These are phyloP conservation scores for Oncorhynchus keta DNA, from an alignment of 2,113 vertebrate genomes.

Conservation along the genomic window DNA sequence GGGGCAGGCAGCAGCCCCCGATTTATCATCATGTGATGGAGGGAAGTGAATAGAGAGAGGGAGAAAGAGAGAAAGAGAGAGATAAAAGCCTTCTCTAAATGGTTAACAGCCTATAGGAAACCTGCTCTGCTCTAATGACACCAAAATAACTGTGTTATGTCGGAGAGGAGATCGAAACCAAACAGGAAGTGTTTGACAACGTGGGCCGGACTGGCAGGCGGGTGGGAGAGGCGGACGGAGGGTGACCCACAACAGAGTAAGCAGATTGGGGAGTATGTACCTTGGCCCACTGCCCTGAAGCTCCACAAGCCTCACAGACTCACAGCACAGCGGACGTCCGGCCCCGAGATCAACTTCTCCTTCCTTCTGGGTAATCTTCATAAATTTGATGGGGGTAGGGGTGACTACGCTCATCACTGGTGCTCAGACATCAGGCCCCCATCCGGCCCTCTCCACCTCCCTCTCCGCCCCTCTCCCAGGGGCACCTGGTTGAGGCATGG, in stretches of 20 bases:
- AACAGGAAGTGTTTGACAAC: conserved; percentile 8
- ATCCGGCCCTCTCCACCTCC: not conserved
- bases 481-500: conserved; percentile 31
- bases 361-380: conserved; percentile 10
- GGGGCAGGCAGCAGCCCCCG: not conserved
- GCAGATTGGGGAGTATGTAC: conserved; percentile 17
- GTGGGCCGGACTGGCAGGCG: not conserved
- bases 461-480: conserved; percentile 1
- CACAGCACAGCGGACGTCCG: too few species aligned
- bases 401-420: conserved; percentile 23
- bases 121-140: not conserved
- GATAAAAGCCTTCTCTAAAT: not conserved
- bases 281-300: conserved; percentile 23
- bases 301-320: conserved; percentile 10
- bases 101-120: not conserved
- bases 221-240: not conserved
- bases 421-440: conserved; percentile 14
- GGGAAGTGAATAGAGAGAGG: not conserved
- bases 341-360: conserved; percentile 16
- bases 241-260: conserved; percentile 5
- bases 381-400: conserved; percentile 26
- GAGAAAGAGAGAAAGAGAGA: not conserved
- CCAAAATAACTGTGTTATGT: not conserved
- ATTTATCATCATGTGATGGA: not conserved
- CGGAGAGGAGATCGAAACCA: not conserved